A percentile compares a stretch with the other conserved stretches of the same genome.
Evolutionary conservation across 2,113 vertebrate species (phyloP).

Genomic region (Sapayoa aenigma): DNA sequence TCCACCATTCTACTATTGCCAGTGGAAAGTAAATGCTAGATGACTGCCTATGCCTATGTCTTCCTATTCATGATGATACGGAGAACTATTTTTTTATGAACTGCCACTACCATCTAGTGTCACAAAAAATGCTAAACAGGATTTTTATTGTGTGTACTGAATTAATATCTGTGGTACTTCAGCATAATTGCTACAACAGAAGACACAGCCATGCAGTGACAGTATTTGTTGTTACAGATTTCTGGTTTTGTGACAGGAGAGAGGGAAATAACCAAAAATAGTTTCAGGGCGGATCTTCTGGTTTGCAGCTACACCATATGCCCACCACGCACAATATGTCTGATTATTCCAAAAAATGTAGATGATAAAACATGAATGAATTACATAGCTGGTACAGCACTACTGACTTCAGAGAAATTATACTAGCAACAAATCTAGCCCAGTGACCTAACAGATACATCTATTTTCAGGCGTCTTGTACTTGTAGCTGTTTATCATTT

Average conservation of each 20-base stretch:
- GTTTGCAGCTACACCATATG: constrained; percentile 22
- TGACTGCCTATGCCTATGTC: neutral
- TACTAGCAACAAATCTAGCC: neutral
- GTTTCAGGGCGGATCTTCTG: constrained; percentile 1
- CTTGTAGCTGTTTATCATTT: constrained; percentile 12
- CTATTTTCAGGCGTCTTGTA: constrained; percentile 10
- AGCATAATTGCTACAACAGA: neutral
- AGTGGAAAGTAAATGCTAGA: neutral
- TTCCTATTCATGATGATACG: neutral
- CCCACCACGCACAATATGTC: constrained; percentile 17
- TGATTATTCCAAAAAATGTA: neutral
- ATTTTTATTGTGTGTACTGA: neutral
- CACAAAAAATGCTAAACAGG: neutral
- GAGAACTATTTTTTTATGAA: neutral
- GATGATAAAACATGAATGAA: constrained; percentile 10
- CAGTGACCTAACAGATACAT: neutral
- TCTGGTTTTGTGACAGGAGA: constrained; percentile 8
- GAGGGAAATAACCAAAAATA: constrained; percentile 49
- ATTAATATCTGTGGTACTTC: neutral
- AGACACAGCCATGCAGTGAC: neutral
- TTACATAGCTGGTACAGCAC: neutral
- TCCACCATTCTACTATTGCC: neutral
- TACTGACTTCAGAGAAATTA: neutral
- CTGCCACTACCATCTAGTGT: neutral
- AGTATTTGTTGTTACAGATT: constrained; percentile 34